Evolutionary conservation across 2,113 vertebrate species (phyloP).

Genomic region (Riparia riparia): DNA sequence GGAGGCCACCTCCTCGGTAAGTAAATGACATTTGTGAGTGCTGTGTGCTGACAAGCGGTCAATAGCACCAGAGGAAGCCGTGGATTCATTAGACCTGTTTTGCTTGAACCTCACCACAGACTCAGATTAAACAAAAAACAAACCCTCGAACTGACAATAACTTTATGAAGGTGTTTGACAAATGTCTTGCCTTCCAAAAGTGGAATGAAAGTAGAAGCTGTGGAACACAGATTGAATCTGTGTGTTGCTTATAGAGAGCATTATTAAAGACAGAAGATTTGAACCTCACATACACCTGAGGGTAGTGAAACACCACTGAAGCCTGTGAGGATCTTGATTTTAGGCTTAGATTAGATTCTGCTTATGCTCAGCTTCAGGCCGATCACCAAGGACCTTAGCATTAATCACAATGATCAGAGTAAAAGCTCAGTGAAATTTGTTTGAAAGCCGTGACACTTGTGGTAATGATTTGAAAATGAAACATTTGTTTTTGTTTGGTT

Average conservation of each 20-base stretch:
- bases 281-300: not conserved
- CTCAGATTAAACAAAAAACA: not conserved
- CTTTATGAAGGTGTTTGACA: not conserved
- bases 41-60: not conserved
- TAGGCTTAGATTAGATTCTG: not conserved
- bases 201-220: not conserved
- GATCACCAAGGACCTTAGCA: not conserved
- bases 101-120: not conserved
- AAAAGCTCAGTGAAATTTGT: not conserved
- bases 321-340: not conserved
- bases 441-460: not conserved
- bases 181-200: not conserved
- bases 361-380: not conserved
- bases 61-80: not conserved
- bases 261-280: not conserved
- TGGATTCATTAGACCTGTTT: not conserved
- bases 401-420: not conserved
- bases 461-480: not conserved
- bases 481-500: not conserved
- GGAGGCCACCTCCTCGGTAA: not conserved
- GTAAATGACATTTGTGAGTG: not conserved
- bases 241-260: not conserved
- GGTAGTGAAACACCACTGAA: not conserved
- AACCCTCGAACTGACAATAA: not conserved
- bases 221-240: not conserved